Conservation (phyloP, 1,140 invertebrate genomes). For the Drosophila takahashii region DNA sequence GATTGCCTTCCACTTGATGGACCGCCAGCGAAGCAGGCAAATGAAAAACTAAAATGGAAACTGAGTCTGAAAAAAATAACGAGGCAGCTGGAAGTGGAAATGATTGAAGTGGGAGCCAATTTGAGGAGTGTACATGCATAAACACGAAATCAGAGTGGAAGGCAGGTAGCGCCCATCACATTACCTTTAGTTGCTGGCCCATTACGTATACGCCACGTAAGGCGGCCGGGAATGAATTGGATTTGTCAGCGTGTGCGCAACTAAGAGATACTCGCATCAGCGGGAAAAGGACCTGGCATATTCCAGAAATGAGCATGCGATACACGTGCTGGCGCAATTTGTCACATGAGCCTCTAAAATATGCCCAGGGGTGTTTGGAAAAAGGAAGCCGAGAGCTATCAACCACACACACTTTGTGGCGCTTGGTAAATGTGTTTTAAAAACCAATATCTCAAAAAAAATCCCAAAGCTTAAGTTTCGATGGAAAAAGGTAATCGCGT, state of each 20-base stretch:
- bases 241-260: constrained; percentile 71
- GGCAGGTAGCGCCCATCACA: constrained; percentile 54
- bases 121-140: constrained; percentile 34
- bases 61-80: not conserved
- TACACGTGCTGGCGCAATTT: constrained; percentile 81
- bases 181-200: constrained; percentile 74
- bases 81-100: constrained; percentile 38
- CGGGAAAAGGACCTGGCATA: constrained; percentile 37
- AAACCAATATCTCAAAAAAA: constrained; percentile 18
- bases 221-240: constrained; percentile 70
- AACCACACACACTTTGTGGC: constrained; percentile 18
- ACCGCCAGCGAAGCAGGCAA: constrained; percentile 22
- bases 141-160: constrained; percentile 52
- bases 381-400: constrained; percentile 38
- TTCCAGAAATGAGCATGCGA: constrained; percentile 71
- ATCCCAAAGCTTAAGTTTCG: not conserved
- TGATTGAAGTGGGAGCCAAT: constrained; percentile 69
- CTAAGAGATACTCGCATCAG: constrained; percentile 28
- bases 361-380: constrained; percentile 76
- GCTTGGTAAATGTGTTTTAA: constrained; percentile 30
- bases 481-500: not conserved
- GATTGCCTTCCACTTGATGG: constrained; percentile 71
- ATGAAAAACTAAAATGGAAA: not conserved
- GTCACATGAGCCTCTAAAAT: constrained; percentile 84
- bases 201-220: constrained; percentile 76